Conservation (phyloP, 2,888 invertebrate species). For the Mesorhabditis spiculigera region DNA sequence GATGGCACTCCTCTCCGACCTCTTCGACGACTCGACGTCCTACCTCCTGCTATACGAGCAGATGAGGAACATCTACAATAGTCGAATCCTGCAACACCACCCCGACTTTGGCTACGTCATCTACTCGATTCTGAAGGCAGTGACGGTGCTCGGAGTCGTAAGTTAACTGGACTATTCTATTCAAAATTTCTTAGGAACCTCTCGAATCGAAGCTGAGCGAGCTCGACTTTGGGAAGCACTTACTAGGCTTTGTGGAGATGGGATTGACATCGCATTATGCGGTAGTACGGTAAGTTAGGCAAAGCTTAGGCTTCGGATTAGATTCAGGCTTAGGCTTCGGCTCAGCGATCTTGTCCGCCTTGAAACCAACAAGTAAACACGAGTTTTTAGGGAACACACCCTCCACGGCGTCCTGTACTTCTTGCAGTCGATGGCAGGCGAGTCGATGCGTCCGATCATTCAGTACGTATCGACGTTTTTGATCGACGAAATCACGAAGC, state of each 20-base stretch:
- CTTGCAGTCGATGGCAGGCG: conserved; percentile 42
- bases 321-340: no score
- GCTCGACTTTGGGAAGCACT: conserved; percentile 7
- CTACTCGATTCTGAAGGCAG: conserved; percentile 40
- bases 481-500: conserved; percentile 7
- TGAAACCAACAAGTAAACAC: no score
- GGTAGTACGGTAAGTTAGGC: background rate
- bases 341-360: no score
- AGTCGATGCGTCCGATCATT: conserved; percentile 19
- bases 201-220: conserved; percentile 8
- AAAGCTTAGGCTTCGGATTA: background rate
- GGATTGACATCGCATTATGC: background rate
- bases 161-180: background rate
- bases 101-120: conserved; percentile 26
- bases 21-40: conserved; percentile 45
- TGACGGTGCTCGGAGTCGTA: conserved; percentile 39
- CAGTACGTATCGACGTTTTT: conserved; percentile 18
- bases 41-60: conserved; percentile 39
- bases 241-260: conserved; percentile 10
- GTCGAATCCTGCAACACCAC: conserved; percentile 22
- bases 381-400: conserved; percentile 18
- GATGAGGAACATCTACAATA: conserved; percentile 23
- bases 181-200: conserved; percentile 8
- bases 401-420: conserved; percentile 44
- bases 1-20: conserved; percentile 35